These are phyloP conservation scores for Chinchilla lanigera DNA, from an alignment of 2,113 vertebrate species.

Conservation along the genomic window DNA sequence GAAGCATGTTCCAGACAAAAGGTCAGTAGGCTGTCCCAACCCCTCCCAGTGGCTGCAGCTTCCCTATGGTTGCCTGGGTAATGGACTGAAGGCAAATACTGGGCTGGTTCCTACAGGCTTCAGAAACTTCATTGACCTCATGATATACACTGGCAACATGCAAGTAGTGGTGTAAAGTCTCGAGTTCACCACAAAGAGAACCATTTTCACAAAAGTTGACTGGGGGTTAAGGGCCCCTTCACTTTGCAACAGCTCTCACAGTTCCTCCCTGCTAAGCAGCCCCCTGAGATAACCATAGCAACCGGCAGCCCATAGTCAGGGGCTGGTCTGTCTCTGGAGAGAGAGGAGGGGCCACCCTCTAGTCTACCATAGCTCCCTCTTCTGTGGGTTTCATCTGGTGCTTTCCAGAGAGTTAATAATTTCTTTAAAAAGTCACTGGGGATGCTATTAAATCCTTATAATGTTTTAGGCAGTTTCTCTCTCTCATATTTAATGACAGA, in stretches of 20 bases:
- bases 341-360: not conserved
- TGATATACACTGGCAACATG: not conserved
- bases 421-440: not conserved
- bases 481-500: not conserved
- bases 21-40: not conserved
- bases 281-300: constrained; percentile 35
- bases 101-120: not conserved
- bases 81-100: constrained; percentile 8
- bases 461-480: not conserved
- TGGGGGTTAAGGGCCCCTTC: constrained; percentile 60
- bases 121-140: constrained; percentile 56
- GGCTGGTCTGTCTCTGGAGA: not conserved
- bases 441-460: not conserved
- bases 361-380: not conserved
- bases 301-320: not conserved
- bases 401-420: not conserved
- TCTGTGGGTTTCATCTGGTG: not conserved
- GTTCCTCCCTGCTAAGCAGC: not conserved
- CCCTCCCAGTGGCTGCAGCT: not conserved
- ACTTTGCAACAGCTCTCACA: constrained; percentile 33
- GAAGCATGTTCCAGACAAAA: constrained; percentile 5
- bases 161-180: constrained; percentile 38
- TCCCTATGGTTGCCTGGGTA: constrained; percentile 57
- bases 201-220: constrained; percentile 28
- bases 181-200: constrained; percentile 56